These are phyloP conservation scores for Chlorodrepanis virens DNA, from an alignment of 2,113 vertebrate species.

Conservation along the genomic window DNA sequence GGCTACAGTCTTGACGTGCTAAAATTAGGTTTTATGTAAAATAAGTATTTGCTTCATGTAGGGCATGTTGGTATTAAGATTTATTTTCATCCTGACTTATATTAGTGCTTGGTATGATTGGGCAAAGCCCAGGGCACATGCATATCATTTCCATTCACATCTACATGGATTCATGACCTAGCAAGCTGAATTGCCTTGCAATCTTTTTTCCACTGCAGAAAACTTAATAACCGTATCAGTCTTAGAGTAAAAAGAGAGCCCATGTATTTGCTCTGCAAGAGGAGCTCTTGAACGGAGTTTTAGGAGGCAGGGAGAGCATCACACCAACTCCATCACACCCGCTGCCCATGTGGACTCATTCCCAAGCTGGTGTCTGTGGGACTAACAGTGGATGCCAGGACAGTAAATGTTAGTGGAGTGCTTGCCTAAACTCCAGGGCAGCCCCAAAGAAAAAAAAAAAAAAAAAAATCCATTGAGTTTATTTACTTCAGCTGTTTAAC, in stretches of 20 bases:
- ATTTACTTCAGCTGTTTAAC: background rate
- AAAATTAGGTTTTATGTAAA: slow-evolving; percentile 52
- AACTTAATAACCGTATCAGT: background rate
- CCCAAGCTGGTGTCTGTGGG: background rate
- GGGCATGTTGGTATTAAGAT: slow-evolving; percentile 27
- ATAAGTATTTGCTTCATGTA: slow-evolving; percentile 17
- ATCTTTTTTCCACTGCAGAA: slow-evolving; percentile 11
- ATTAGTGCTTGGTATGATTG: background rate
- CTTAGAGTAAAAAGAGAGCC: background rate
- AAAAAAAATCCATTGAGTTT: background rate
- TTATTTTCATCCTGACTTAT: slow-evolving; percentile 31
- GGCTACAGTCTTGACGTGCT: background rate
- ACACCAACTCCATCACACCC: background rate
- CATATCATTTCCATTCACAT: slow-evolving; percentile 11
- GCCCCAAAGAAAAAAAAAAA: background rate
- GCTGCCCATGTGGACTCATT: background rate
- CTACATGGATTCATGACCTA: slow-evolving; percentile 16
- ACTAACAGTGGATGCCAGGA: background rate
- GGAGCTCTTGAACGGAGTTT: background rate
- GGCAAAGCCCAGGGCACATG: slow-evolving; percentile 34
- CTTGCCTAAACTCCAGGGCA: background rate
- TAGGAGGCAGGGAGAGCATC: background rate
- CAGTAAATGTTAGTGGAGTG: background rate
- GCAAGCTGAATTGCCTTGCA: background rate
- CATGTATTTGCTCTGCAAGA: background rate